These are phyloP conservation scores for Crotalus tigris DNA, from an alignment of 2,113 vertebrate genomes.

Conservation along the genomic window DNA sequence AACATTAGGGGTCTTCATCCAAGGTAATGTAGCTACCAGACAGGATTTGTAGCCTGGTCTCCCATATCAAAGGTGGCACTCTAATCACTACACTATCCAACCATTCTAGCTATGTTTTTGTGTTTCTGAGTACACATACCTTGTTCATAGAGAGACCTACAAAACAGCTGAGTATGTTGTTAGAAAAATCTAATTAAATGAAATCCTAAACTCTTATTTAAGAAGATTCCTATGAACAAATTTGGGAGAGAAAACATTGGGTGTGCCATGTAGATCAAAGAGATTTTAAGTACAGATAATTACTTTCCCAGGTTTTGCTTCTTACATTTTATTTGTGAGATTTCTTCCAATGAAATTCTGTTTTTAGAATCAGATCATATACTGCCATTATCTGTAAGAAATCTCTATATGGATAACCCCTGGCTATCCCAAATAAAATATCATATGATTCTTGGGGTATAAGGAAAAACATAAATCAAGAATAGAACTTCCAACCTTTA, in stretches of 20 bases:
- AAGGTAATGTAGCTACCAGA: background rate
- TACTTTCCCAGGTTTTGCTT: background rate
- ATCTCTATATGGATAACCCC: background rate
- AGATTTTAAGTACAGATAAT: background rate
- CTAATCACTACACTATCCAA: background rate
- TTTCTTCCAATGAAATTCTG: background rate
- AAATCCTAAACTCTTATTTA: background rate
- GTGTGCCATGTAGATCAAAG: background rate
- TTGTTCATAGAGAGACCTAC: background rate
- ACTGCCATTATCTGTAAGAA: background rate
- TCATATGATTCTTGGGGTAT: background rate
- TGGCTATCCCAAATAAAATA: background rate
- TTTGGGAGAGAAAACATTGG: background rate
- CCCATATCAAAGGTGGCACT: background rate
- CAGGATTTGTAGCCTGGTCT: background rate
- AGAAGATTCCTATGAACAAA: background rate
- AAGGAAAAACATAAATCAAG: background rate
- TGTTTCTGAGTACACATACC: background rate
- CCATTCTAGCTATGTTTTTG: background rate
- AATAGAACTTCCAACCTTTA: background rate
- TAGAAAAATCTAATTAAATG: background rate
- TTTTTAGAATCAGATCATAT: background rate
- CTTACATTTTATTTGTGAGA: background rate
- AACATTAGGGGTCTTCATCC: background rate
- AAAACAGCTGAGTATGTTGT: background rate